Percentiles rank a stretch among this genome's conserved stretches.
Evolutionary conservation across 2,113 vertebrate genomes (phyloP).

Genomic region (Ailuropoda melanoleuca): DNA sequence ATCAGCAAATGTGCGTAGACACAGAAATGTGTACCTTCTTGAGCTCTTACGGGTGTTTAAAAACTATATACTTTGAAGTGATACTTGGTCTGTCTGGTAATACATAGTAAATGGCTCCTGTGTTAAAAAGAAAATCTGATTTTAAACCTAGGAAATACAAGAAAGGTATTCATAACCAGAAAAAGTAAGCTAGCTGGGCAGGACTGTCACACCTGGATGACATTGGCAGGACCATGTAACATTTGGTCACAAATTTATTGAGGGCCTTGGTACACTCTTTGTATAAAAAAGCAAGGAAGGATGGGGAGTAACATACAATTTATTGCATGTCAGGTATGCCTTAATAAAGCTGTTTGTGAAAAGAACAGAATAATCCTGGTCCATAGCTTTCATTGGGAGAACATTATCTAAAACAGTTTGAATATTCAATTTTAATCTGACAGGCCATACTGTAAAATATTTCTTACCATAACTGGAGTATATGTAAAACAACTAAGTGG

Average conservation of each 20-base stretch:
- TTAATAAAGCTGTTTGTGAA: not conserved
- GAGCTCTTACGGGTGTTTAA: not conserved
- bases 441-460: not conserved
- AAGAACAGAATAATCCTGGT: not conserved
- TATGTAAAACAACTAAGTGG: not conserved
- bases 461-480: not conserved
- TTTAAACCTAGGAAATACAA: not conserved
- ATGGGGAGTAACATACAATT: not conserved
- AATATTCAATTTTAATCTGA: constrained; percentile 32
- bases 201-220: not conserved
- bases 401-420: not conserved
- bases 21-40: not conserved
- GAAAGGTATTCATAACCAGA: not conserved
- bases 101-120: not conserved
- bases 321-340: not conserved
- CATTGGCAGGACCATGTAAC: not conserved
- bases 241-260: not conserved
- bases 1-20: not conserved
- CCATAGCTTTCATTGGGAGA: not conserved
- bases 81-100: not conserved
- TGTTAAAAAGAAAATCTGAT: not conserved
- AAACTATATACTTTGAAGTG: constrained; percentile 13
- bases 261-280: not conserved
- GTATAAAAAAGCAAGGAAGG: constrained; percentile 12
- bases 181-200: not conserved